Percentiles rank a stretch among this genome's conserved stretches.
These are phyloP conservation scores for Drosophila rellima DNA, from an alignment of 2,888 invertebrate genomes.

Conservation along the genomic window DNA sequence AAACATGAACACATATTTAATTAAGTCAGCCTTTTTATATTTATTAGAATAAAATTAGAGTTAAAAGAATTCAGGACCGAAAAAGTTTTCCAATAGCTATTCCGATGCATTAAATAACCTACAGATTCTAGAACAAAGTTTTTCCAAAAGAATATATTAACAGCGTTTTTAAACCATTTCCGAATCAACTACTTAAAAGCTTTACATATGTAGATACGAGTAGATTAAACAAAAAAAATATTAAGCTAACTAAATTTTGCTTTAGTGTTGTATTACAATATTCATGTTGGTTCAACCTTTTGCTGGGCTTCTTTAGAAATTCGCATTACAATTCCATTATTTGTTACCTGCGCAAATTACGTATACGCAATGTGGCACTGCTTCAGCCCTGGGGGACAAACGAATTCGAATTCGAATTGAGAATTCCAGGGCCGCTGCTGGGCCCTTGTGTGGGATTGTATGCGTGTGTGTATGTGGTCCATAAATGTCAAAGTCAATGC, in stretches of 20 bases:
- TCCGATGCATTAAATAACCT: neutral
- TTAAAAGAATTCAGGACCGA: neutral
- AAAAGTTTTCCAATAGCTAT: neutral
- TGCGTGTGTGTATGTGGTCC: conserved; percentile 23
- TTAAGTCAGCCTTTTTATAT: conserved; percentile 15
- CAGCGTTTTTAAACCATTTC: neutral
- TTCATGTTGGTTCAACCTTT: conserved; percentile 21
- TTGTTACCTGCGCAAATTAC: conserved; percentile 41
- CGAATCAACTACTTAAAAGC: neutral
- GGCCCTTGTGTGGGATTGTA: conserved; percentile 1
- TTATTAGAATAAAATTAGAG: conserved; percentile 3
- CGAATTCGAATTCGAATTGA: conserved; percentile 32
- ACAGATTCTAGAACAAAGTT: too few species aligned
- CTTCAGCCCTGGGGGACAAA: conserved; percentile 28
- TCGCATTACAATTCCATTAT: conserved; percentile 33
- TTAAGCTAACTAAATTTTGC: neutral
- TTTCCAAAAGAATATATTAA: too few species aligned
- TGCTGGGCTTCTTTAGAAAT: conserved; percentile 23
- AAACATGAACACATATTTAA: conserved; percentile 28
- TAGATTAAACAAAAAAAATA: too few species aligned
- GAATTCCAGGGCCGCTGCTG: conserved; percentile 39
- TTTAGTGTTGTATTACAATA: neutral
- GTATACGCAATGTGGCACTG: conserved; percentile 48
- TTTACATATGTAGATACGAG: neutral
- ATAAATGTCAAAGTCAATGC: conserved; percentile 80